Evolutionary conservation across 1,140 invertebrate genomes (phyloP), one percentile per base, ranked within the genome.

Genomic region (Bombus ignitus): DNA sequence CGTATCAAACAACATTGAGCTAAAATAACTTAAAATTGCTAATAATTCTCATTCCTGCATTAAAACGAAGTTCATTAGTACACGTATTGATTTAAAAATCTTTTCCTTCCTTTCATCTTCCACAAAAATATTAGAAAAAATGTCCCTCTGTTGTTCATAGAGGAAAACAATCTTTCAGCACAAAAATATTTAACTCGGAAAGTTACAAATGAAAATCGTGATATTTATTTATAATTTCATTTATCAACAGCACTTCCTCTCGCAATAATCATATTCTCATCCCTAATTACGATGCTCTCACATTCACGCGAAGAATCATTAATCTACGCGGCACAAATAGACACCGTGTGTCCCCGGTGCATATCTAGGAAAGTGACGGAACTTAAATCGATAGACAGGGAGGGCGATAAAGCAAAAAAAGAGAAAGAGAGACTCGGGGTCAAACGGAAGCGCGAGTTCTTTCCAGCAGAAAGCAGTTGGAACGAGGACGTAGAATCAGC

Each of bases 361-460:
- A 22, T 22, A 25, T 35, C 35, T 37, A 28, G 37, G 3, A 70
- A 70, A 28, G 37, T 37, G 68, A 70, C 37, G 68, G 22, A 5
- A 39, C 35, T 76, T 18, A 12, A 76, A 76, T 76, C 74, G 53
- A 59, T 59, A n/a, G 37, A 57, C 3, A 18, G 22, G 1, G 2
- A 47, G 18, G 18, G 18, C 35, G 10, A 53, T 10, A 39, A 12
- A 57, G 6, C 8, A 10, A 53, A 32, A 47, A 37, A 5, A 28
- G 25, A 57, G 47, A 25, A 32, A 15, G 47, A 37, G 10, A 25
- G 3, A 25, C 6, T 25, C 53, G 35, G 37, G 57, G 53, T 62
- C 75, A 80, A 70, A 78, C 75, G 57, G 75, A 65, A 77, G 71
- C 66, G 65, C 73, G 85, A 66, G 57, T 77, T 77, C 53, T 76